Evolutionary conservation across 2,888 invertebrate species (phyloP), one percentile per base, ranked within the genome.

Genomic region (Parelbella ahira): DNA sequence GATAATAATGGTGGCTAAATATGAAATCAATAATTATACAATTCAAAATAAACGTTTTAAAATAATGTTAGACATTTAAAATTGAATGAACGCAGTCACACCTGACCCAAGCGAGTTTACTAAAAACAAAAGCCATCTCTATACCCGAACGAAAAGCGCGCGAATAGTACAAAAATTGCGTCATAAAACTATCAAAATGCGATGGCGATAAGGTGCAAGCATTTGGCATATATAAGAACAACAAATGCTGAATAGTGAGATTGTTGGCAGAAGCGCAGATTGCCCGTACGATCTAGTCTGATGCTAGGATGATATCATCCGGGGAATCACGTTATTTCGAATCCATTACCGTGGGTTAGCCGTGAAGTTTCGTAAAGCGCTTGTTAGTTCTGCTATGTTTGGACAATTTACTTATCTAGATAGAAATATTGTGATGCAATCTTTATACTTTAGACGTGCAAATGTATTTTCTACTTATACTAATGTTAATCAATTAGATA

Each of bases 191-290:
- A 75, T 80, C 71, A 71, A 66, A 71, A 65, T 62, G 61, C 49
- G 51, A 51, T 45, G 43, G 60, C 66, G 71, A 75, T 72, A 75
- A 79, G 72, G 77, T 74, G 76, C 64, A 71, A 75, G 76, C 74
- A 75, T 77, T 78, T 81, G 77, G 77, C 80, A 69, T 74, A 80
- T 73, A 77, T 71, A 71, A 69, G 71, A 73, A 72, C 68, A 76
- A 76, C 71, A 77, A 67, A 68, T 63, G 67, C 68, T 71, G 70
- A 74, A 74, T 71, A 69, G 75, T 70, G 62, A 73, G 65, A 75
- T 70, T 68, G 70, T 77, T 79, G 80, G 80, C 80, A 81, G 57
- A 62, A 66, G 60, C 57, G 54, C 59, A 53, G 59, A 53, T 68
- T 62, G 58, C 20, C 54, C 44, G 52, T 50, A 48, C 48, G 42